Percentiles rank a stretch among this genome's conserved stretches.
Conservation (phyloP, 2,888 invertebrate genomes). For the Agrypnus murinus region DNA sequence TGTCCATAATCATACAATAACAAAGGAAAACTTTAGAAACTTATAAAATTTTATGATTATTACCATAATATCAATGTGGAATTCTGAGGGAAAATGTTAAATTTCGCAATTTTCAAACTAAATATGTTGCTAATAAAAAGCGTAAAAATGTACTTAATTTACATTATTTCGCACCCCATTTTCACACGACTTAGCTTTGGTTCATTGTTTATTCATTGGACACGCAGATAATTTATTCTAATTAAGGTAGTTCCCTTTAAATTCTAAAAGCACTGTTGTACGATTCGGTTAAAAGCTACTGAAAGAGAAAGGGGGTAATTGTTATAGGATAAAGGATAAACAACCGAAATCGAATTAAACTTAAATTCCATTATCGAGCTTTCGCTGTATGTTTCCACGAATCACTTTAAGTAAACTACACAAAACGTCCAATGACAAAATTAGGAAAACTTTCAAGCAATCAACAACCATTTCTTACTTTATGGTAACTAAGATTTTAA, state of each 20-base stretch:
- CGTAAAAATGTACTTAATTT: conserved; percentile 39
- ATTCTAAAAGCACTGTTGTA: conserved; percentile 37
- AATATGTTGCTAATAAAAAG: conserved; percentile 38
- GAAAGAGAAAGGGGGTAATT: conserved; percentile 29
- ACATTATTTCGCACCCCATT: conserved; percentile 46
- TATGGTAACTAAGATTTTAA: too few species aligned
- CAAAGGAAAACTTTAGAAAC: too few species aligned
- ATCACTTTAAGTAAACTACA: conserved; percentile 32
- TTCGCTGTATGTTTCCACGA: conserved; percentile 27
- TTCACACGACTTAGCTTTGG: conserved; percentile 43
- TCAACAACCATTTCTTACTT: not conserved
- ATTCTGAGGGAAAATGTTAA: too few species aligned
- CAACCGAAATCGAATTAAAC: conserved; percentile 48
- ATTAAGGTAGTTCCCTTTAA: conserved; percentile 57
- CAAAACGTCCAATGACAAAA: conserved; percentile 30
- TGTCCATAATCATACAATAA: too few species aligned
- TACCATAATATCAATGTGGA: too few species aligned
- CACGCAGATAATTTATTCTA: conserved; percentile 60
- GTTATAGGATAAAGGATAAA: conserved; percentile 40
- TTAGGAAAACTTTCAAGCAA: conserved; percentile 19
- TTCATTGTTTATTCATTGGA: conserved; percentile 50
- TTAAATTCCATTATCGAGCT: conserved; percentile 39
- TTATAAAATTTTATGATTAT: too few species aligned
- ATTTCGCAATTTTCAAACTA: conserved; percentile 14
- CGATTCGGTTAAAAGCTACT: conserved; percentile 34